Evolutionary conservation across 37 sponge, comb jelly and placozoan species (phyloP).

Genomic region (Oscarella lobularis): DNA sequence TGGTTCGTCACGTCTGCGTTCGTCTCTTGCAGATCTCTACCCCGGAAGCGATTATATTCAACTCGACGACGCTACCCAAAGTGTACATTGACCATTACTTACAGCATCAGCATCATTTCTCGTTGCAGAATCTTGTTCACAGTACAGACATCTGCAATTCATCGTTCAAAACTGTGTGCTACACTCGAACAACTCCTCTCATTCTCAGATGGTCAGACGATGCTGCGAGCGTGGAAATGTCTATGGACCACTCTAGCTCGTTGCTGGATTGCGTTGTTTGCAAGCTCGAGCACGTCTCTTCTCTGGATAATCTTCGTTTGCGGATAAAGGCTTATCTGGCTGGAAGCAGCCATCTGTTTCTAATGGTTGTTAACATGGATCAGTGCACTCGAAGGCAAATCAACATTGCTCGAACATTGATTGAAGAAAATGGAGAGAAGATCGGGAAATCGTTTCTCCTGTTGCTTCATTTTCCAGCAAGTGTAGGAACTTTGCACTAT

Average conservation of each 20-base stretch:
- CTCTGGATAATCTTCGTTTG: constrained; percentile 10
- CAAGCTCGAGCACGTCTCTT: background rate
- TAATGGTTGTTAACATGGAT: constrained; percentile 48
- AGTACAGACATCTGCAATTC: background rate
- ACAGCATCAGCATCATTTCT: constrained; percentile 62
- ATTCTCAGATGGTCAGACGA: too few relatives aligned
- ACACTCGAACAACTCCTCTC: constrained; percentile 78
- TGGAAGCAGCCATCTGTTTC: constrained; percentile 1
- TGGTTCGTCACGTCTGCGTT: constrained; percentile 30
- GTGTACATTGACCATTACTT: constrained; percentile 55
- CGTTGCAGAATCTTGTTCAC: constrained; percentile 26
- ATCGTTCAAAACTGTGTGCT: constrained; percentile 48
- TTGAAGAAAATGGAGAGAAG: constrained; percentile 38
- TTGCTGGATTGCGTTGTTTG: background rate
- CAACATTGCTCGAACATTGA: constrained; percentile 61
- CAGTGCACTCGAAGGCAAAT: constrained; percentile 33
- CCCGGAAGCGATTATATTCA: constrained; percentile 35
- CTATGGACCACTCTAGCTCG: constrained; percentile 16
- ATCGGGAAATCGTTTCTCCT: constrained; percentile 49
- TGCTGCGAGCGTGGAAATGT: constrained; percentile 57
- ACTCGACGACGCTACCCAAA: background rate
- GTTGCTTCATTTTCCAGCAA: constrained; percentile 27
- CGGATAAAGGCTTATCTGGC: background rate
- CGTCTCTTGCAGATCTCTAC: constrained; percentile 63
- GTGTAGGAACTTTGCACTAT: constrained; percentile 1